A percentile compares a stretch with the other conserved stretches of the same genome.
Conservation (phyloP, 2,797 vertebrate genomes). For the Rhabdophis nuchalis region DNA sequence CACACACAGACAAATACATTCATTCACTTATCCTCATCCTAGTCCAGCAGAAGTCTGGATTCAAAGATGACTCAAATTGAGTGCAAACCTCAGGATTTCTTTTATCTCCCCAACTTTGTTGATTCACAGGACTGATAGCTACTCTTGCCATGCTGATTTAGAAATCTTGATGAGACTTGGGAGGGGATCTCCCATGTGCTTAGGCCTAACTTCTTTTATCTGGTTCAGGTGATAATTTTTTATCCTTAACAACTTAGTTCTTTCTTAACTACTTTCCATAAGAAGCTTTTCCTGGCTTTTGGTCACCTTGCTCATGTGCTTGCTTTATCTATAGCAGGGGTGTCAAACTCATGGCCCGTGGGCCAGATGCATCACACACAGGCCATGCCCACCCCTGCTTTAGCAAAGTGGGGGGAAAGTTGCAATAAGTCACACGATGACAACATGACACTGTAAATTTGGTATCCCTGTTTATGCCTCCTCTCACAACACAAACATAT, state of each 20-base stretch:
- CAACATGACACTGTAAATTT: too few relatives aligned
- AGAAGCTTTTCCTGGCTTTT: neutral
- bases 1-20: neutral
- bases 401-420: too few relatives aligned
- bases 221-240: neutral
- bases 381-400: too few relatives aligned
- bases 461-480: neutral
- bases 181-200: neutral
- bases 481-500: neutral
- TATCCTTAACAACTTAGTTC: neutral
- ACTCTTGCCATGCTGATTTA: neutral
- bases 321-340: neutral
- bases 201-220: neutral
- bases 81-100: neutral
- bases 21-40: neutral
- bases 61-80: neutral
- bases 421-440: too few relatives aligned
- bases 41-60: neutral
- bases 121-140: neutral
- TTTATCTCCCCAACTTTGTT: neutral
- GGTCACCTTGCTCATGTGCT: neutral
- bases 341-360: too few relatives aligned
- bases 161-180: neutral
- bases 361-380: too few relatives aligned
- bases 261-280: neutral